Conservation (phyloP, 2,113 vertebrate genomes). For the Bubo blakistoni region DNA sequence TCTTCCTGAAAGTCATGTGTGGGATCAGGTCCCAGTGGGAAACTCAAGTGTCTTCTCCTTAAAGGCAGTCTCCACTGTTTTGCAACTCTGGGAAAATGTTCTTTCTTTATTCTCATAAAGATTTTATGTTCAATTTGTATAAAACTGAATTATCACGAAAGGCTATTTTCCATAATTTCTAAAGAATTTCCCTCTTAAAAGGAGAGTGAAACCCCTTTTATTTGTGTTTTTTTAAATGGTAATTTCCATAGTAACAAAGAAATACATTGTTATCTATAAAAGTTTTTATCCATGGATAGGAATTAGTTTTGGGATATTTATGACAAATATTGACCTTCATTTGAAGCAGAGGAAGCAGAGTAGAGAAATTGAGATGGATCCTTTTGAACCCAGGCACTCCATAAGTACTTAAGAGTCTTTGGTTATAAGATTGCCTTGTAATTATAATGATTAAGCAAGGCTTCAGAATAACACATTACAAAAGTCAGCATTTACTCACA, state of each 20-base stretch:
- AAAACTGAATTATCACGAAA: not conserved
- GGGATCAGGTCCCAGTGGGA: not conserved
- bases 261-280: not conserved
- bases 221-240: not conserved
- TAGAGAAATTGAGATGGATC: not conserved
- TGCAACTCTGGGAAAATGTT: not conserved
- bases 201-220: not conserved
- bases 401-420: not conserved
- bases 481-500: not conserved
- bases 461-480: not conserved
- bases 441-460: not conserved
- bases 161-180: not conserved
- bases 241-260: not conserved
- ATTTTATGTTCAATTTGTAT: not conserved
- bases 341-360: not conserved
- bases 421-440: not conserved
- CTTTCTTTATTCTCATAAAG: not conserved
- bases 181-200: not conserved
- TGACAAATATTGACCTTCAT: not conserved
- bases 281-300: not conserved
- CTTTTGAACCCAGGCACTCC: not conserved
- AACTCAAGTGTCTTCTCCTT: constrained; percentile 13
- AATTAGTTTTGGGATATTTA: not conserved
- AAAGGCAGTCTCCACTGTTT: not conserved
- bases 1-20: not conserved